phyloP scores from a whole-genome alignment of 37 sponge, comb jelly and placozoan species.

The Oopsacas minuta region DNA sequence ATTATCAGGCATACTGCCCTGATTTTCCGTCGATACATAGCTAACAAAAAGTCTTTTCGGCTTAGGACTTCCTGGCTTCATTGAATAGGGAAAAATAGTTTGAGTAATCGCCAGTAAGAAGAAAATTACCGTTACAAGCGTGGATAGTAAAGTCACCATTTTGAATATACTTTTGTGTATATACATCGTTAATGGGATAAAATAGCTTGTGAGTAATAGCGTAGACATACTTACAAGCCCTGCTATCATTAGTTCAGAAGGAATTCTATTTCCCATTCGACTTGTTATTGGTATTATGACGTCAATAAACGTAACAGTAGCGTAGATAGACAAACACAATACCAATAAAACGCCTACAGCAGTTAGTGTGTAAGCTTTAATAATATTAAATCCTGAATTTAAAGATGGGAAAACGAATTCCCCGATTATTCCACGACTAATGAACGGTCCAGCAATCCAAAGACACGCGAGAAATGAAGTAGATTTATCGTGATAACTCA shows the following conservation, averaged over 20 bases:
- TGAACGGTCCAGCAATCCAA: not conserved
- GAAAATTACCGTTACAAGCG: not conserved
- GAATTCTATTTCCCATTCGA: not conserved
- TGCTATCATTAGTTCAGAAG: not conserved
- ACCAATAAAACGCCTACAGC: not conserved
- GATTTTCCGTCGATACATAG: not conserved
- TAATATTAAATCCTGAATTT: not conserved
- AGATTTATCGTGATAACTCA: not conserved
- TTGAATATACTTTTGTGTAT: not conserved
- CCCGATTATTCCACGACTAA: not conserved
- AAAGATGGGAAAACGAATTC: not conserved
- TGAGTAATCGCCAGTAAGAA: constrained; percentile 1
- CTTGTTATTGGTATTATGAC: not conserved
- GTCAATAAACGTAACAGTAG: not conserved
- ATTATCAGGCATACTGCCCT: not conserved
- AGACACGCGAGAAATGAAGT: not conserved
- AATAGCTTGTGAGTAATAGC: not conserved
- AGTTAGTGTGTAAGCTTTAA: not conserved
- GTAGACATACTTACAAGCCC: not conserved
- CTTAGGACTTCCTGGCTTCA: constrained; percentile 10
- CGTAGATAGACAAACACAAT: not conserved
- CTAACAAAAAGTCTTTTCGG: not conserved
- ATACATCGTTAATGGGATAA: not conserved
- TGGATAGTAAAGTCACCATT: not conserved
- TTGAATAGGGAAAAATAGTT: not conserved